A percentile compares a stretch with the other conserved stretches of the same genome.
Conservation (phyloP, 2,797 vertebrate species). For the Gymnoscopelus braueri region DNA sequence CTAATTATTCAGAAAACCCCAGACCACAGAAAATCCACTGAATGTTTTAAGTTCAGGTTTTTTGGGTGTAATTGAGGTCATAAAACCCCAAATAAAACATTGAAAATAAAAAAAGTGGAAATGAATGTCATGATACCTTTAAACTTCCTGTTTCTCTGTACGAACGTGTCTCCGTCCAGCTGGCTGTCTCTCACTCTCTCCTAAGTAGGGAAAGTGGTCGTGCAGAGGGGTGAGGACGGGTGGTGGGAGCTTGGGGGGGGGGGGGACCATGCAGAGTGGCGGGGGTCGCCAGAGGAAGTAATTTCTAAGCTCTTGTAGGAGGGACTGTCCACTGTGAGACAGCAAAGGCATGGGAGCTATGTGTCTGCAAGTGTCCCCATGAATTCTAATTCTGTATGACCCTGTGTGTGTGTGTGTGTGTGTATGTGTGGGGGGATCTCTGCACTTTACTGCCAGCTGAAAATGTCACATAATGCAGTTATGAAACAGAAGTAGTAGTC, state of each 20-base stretch:
- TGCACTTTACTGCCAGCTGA: conserved; percentile 50
- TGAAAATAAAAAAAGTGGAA: too few relatives aligned
- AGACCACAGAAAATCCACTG: too few relatives aligned
- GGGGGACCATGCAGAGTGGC: conserved; percentile 53
- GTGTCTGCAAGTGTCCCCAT: conserved; percentile 48
- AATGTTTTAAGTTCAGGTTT: too few relatives aligned
- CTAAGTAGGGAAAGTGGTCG: conserved; percentile 42
- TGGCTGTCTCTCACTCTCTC: conserved; percentile 15
- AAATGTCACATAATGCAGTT: conserved; percentile 40
- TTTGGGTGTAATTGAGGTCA: too few relatives aligned
- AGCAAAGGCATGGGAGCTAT: conserved; percentile 68
- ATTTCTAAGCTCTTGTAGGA: conserved; percentile 71
- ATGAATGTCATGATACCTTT: too few relatives aligned
- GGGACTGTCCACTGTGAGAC: conserved; percentile 57
- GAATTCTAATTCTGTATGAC: conserved; percentile 67
- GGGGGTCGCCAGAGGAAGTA: conserved; percentile 74
- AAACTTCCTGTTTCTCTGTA: conserved; percentile 31
- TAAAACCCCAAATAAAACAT: too few relatives aligned
- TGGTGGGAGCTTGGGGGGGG: conserved; percentile 15
- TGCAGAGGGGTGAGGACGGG: neutral
- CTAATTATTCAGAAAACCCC: too few relatives aligned
- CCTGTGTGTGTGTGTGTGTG: conserved; percentile 72
- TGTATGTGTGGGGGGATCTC: conserved; percentile 80
- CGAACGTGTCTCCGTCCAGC: conserved; percentile 10
- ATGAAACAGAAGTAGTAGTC: conserved; percentile 21